Base-by-base conservation (phyloP, 2,888 invertebrate genomes). In the Leucophenga maculata region DNA sequence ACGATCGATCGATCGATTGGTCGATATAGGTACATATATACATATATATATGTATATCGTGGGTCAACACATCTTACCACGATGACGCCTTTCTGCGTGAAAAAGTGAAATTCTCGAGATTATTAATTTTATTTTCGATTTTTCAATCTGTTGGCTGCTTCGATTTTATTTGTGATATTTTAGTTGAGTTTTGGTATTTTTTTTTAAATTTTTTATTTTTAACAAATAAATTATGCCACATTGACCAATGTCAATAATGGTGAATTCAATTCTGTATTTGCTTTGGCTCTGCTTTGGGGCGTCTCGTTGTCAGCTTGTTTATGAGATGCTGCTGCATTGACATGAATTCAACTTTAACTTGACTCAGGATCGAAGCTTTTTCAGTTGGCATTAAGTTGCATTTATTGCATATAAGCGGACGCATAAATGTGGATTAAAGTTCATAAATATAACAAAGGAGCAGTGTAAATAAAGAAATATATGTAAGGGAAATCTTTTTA, bases 51-150 rank as follows among this genome's bases (percentile, higher is more conserved):
- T 26, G 26, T 26, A 26, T 39, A 39, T 39, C 11, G 39, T 3
- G 8, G 8, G 8, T 6, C 39, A 39, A 39, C 39, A 57, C 31
- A 3, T 14, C 57, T 26, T 26, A 14, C 57, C 4, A 1, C 16
- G 57, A 31, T 57, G 50, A 50, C 39, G 60, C 44, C 39, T 39
- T 50, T 50, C 18, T 50, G 80, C 77, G 78, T 78, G 82, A 81
- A 81, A 59, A 81, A 81, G 81, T 82, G 81, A 81, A 81, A 81
- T 81, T 81, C 84, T 22, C n/a, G 8, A 22, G 78, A 83, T 83
- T 81, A 81, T 83, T 81, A 83, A 82, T 84, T 82, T 81, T 83
- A 77, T 80, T 82, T 83, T 83, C 82, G 82, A 77, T 80, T 57
- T 48, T 64, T 64, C 9, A 16, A 16, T 48, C 32, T 60, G 22